Base-by-base conservation (phyloP, 2,888 invertebrate genomes). In the Camponotus fellah region DNA sequence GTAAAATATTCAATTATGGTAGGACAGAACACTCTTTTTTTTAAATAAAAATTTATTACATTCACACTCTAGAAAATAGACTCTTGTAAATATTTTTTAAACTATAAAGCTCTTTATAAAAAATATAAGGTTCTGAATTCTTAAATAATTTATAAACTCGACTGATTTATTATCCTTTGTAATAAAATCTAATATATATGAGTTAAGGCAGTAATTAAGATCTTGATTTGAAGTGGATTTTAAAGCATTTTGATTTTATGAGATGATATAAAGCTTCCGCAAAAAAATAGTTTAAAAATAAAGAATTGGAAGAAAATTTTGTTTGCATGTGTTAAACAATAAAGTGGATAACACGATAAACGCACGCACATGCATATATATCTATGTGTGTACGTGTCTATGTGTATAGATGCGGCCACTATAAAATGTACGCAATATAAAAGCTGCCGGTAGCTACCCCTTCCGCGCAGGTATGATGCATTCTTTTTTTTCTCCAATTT, bases 381-480 rank as follows among this genome's bases (percentile, higher is more conserved):
- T 46, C 21, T 40, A 1, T 12, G 40, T 21, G 40, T n/a, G 32
- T 17, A 83, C 14, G 14, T 83, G 72, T 83, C 83, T 82, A 85
- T 82, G 84, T 37, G 60, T 86, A 37, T 68, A 68, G 62, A 77
- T 37, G 82, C 69, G 77, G 83, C 84, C 86, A 77, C 87, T 87
- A 85, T 91, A 89, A 90, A 90, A 88, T 86, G 84, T 86, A 87
- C 86, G 88, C 87, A 88, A 89, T 89, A 89, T 85, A 87, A 87
- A 87, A 87, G 85, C 71, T 69, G 56, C 43, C 82, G 58, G 37
- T 37, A 37, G 82, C 53, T 56, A 65, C 58, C 71, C 77, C 62
- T 58, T 49, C 37, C 64, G 77, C 32, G 34, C 72, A 6, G 17
- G 26, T 46, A 49, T 49, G 49, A 49, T 60, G 65, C 49, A 58